Conservation (phyloP, 2,797 vertebrate species). For the Leptoclinus maculatus region DNA sequence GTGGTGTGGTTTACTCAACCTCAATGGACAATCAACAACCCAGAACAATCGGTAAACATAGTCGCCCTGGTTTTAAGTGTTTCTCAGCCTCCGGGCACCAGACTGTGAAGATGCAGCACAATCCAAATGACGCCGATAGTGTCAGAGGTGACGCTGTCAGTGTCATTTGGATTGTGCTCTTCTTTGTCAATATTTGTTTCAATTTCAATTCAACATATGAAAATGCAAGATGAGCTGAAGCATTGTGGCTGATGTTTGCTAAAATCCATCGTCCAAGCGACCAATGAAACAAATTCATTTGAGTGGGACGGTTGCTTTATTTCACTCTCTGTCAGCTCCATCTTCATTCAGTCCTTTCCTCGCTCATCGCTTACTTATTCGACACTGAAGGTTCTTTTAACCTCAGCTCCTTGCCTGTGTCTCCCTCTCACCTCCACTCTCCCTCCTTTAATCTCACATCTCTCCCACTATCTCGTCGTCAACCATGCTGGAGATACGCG, state of each 20-base stretch:
- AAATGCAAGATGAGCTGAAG: slow-evolving; percentile 8
- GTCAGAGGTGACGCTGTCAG: slow-evolving; percentile 11
- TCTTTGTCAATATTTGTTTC: slow-evolving; percentile 19
- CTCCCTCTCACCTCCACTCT: slow-evolving; percentile 37
- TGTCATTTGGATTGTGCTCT: slow-evolving; percentile 4
- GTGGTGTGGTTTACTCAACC: not conserved
- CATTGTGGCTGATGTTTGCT: not conserved
- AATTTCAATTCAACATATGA: not conserved
- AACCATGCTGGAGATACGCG: slow-evolving; percentile 53
- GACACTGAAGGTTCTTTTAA: slow-evolving; percentile 39
- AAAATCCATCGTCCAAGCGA: slow-evolving; percentile 18
- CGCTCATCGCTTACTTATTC: slow-evolving; percentile 30
- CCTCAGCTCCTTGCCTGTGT: not conserved
- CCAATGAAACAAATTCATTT: slow-evolving; percentile 17
- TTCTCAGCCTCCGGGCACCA: slow-evolving; percentile 21
- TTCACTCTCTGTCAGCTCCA: slow-evolving; percentile 26
- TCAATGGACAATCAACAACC: slow-evolving; percentile 14
- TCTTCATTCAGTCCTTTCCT: slow-evolving; percentile 48
- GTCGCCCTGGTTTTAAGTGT: slow-evolving; percentile 21
- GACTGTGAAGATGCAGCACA: slow-evolving; percentile 14
- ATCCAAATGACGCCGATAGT: not conserved
- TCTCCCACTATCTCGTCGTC: slow-evolving; percentile 50
- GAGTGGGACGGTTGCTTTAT: slow-evolving; percentile 17
- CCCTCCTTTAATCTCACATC: slow-evolving; percentile 60
- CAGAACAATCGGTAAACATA: slow-evolving; percentile 28